Conservation (phyloP, 2,888 invertebrate species). For the Gastrophysa polygoni region DNA sequence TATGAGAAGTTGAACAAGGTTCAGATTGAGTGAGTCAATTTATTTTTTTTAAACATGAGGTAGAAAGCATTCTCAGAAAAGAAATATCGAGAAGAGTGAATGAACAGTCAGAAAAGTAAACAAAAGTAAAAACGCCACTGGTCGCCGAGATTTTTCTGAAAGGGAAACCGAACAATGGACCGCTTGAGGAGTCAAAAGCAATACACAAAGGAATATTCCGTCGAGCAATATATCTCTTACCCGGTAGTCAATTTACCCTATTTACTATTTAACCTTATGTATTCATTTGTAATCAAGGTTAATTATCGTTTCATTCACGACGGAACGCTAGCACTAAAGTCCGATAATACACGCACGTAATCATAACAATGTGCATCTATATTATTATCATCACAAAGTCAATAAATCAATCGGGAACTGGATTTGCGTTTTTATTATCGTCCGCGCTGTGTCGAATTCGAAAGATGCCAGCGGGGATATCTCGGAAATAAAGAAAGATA, state of each 20-base stretch:
- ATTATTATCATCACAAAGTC: conserved; percentile 19
- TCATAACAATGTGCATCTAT: neutral
- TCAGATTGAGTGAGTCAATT: too few species aligned
- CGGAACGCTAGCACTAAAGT: conserved; percentile 25
- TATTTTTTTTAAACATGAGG: too few species aligned
- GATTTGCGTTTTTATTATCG: conserved; percentile 5
- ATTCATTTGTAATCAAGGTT: conserved; percentile 31
- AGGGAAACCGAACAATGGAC: neutral
- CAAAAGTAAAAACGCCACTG: too few species aligned
- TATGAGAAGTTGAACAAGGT: too few species aligned
- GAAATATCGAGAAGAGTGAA: too few species aligned
- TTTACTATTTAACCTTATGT: conserved; percentile 28
- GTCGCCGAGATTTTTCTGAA: neutral
- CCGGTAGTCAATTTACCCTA: conserved; percentile 28
- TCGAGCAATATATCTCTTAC: conserved; percentile 18
- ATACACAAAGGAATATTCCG: neutral
- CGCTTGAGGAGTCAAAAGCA: neutral
- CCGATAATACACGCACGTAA: conserved; percentile 7
- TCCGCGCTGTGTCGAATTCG: too few species aligned
- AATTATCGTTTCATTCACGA: conserved; percentile 22
- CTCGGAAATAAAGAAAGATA: too few species aligned
- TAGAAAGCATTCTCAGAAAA: too few species aligned
- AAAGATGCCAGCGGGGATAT: too few species aligned
- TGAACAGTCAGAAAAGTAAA: too few species aligned
- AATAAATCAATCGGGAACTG: conserved; percentile 21